These are phyloP conservation scores for Phyllotreta striolata DNA, from an alignment of 2,888 invertebrate genomes.

Conservation along the genomic window DNA sequence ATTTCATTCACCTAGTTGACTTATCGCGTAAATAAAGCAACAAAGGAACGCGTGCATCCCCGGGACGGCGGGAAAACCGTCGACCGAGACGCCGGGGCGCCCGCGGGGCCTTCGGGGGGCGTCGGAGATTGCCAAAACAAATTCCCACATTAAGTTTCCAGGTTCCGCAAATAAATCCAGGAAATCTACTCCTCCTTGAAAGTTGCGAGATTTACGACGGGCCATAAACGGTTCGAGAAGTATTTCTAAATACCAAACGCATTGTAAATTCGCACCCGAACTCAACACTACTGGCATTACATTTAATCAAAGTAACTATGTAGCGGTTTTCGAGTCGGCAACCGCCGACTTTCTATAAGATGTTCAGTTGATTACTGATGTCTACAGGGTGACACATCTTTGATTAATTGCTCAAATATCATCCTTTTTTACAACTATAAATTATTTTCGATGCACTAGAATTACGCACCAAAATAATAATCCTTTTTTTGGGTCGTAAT, in stretches of 20 bases:
- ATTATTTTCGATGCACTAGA: background rate
- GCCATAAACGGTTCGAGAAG: conserved; percentile 43
- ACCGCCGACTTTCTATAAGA: conserved; percentile 41
- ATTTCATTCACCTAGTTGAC: too few relatives aligned
- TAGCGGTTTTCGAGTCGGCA: conserved; percentile 51
- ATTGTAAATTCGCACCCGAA: conserved; percentile 48
- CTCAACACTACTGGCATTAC: conserved; percentile 53
- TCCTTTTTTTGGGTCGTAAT: too few relatives aligned
- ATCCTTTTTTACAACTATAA: background rate
- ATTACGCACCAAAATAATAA: too few relatives aligned
- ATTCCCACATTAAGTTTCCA: conserved; percentile 40
- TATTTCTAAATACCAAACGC: conserved; percentile 50
- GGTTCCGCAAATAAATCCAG: conserved; percentile 42
- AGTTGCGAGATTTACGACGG: conserved; percentile 41
- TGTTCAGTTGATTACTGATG: conserved; percentile 29
- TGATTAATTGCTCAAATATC: background rate
- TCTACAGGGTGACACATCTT: conserved; percentile 26
- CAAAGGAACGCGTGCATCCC: too few relatives aligned
- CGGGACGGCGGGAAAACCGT: too few relatives aligned
- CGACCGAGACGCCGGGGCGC: too few relatives aligned
- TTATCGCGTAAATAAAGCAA: too few relatives aligned
- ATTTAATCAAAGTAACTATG: conserved; percentile 61
- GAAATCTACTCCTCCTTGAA: conserved; percentile 41
- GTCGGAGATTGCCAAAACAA: conserved; percentile 29
- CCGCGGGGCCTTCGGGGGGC: background rate